phyloP scores from a whole-genome alignment of 2,888 invertebrate species.

The Ligdia adustata region DNA sequence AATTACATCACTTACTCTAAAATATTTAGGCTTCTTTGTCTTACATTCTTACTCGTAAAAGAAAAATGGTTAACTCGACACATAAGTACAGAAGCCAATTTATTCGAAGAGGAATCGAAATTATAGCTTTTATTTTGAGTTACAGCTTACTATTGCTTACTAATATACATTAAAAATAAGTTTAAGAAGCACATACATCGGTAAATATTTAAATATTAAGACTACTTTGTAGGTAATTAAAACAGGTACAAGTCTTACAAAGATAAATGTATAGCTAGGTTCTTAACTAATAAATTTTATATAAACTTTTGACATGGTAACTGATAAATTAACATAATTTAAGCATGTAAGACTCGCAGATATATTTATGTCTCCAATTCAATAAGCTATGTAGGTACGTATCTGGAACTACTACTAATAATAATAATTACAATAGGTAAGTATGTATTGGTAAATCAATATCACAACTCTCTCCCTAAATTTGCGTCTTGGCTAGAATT shows the following conservation, averaged over 20 bases:
- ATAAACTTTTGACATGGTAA: no score
- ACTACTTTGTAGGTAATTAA: constrained; percentile 16
- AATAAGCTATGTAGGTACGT: no score
- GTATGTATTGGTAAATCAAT: no score
- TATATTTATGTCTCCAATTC: no score
- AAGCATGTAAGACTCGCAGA: no score
- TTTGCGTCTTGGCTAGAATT: no score
- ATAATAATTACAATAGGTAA: no score
- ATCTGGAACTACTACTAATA: no score
- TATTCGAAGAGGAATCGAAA: constrained; percentile 6
- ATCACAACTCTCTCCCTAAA: no score
- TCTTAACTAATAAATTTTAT: background rate
- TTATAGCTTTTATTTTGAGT: constrained; percentile 7
- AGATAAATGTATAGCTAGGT: background rate
- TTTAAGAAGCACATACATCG: constrained; percentile 2
- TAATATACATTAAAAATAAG: constrained; percentile 2
- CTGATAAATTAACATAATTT: no score
- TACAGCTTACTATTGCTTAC: background rate
- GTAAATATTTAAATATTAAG: constrained; percentile 7
- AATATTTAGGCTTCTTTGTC: constrained; percentile 15
- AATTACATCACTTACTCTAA: constrained; percentile 15
- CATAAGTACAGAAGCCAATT: constrained; percentile 39
- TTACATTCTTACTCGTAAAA: constrained; percentile 5
- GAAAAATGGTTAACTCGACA: constrained; percentile 18
- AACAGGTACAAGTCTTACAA: constrained; percentile 16